Conservation (phyloP, 2,888 invertebrate species). For the Ophion slaviceki region DNA sequence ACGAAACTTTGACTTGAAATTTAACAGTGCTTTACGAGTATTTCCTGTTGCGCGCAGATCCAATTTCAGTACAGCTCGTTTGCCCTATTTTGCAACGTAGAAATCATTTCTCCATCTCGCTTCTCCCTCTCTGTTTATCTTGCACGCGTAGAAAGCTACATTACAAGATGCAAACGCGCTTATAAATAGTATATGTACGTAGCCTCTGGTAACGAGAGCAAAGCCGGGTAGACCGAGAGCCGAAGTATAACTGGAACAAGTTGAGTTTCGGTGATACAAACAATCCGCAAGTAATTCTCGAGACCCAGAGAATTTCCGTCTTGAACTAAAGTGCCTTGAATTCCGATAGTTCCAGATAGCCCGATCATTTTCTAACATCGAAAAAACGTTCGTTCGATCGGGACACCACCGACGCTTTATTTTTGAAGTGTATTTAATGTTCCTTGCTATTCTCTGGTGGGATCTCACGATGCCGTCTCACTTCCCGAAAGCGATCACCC, state of each 20-base stretch:
- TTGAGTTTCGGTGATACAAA: constrained; percentile 34
- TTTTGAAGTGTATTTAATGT: too few species aligned
- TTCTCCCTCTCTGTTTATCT: constrained; percentile 8
- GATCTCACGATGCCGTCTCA: too few species aligned
- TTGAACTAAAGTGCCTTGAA: background rate
- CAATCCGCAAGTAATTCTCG: constrained; percentile 19
- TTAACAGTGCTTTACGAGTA: background rate
- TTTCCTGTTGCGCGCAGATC: background rate
- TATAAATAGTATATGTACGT: constrained; percentile 76
- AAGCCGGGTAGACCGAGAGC: constrained; percentile 59
- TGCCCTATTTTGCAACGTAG: constrained; percentile 5
- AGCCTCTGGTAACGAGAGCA: constrained; percentile 43
- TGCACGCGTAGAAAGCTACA: constrained; percentile 40
- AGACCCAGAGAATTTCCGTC: constrained; percentile 4
- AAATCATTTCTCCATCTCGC: background rate
- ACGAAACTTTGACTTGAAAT: background rate
- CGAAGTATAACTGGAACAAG: constrained; percentile 57
- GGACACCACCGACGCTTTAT: background rate
- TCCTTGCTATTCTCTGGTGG: too few species aligned
- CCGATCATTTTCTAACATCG: background rate
- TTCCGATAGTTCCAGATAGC: background rate
- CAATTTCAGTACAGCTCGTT: background rate
- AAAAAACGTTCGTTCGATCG: background rate
- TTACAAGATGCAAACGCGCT: constrained; percentile 75
- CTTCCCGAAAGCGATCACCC: too few species aligned